phyloP scores from a whole-genome alignment of 2,113 vertebrate genomes.

The Hoplias malabaricus region DNA sequence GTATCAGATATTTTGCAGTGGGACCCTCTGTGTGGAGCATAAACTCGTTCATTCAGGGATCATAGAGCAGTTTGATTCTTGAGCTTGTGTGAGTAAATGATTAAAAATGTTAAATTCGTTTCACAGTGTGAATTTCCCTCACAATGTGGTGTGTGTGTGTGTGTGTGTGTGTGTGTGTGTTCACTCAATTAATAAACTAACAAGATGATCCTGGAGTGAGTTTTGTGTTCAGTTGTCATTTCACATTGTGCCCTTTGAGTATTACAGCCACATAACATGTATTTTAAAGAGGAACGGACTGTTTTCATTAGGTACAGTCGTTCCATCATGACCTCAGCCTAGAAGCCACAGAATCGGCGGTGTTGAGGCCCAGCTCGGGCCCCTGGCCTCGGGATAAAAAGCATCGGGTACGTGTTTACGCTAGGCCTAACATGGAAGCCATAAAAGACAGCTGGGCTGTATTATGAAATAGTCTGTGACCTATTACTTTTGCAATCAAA shows the following conservation, averaged over 20 bases:
- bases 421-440: conserved; percentile 33
- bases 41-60: too few relatives aligned
- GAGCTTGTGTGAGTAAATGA: too few relatives aligned
- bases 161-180: too few relatives aligned
- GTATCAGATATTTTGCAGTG: too few relatives aligned
- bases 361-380: background rate
- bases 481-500: conserved; percentile 56
- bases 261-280: background rate
- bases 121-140: background rate
- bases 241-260: background rate
- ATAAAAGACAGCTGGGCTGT: conserved; percentile 53
- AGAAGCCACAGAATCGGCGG: conserved; percentile 13
- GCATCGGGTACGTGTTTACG: conserved; percentile 18
- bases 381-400: conserved; percentile 14
- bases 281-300: background rate
- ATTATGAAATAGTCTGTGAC: conserved; percentile 55
- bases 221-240: conserved; percentile 7
- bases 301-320: background rate
- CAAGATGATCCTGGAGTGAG: background rate
- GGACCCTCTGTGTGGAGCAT: too few relatives aligned
- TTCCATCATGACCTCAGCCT: conserved; percentile 12
- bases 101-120: too few relatives aligned
- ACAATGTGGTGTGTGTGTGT: too few relatives aligned
- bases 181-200: background rate
- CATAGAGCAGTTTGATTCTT: background rate